Percentiles rank a stretch among this genome's conserved stretches.
Conservation (phyloP, 1,140 invertebrate species). For the Zaprionus vittiger region DNA sequence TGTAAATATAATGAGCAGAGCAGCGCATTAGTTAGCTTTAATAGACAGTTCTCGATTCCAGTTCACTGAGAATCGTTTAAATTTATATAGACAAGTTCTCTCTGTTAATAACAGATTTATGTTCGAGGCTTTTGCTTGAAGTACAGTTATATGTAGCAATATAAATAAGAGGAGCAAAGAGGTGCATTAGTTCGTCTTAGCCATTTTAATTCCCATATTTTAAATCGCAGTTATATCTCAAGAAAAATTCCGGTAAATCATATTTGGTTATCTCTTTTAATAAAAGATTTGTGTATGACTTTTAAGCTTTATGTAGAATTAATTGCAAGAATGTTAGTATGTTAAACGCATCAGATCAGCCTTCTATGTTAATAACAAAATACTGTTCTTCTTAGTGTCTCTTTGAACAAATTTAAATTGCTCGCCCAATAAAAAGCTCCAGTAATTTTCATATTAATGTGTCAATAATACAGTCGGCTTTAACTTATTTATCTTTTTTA, state of each 20-base stretch:
- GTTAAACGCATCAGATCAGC: background rate
- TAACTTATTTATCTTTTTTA: constrained; percentile 26
- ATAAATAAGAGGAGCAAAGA: background rate
- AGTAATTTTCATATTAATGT: background rate
- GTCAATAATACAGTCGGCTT: constrained; percentile 1
- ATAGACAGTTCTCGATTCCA: background rate
- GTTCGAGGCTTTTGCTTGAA: background rate
- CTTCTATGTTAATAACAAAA: background rate
- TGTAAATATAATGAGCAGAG: background rate
- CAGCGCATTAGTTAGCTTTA: background rate
- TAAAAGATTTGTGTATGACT: background rate
- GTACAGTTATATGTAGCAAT: too few species aligned
- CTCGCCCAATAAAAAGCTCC: too few species aligned
- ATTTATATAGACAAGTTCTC: background rate
- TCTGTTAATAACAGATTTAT: background rate
- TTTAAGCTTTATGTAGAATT: too few species aligned
- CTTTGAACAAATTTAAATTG: background rate
- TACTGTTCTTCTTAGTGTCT: background rate
- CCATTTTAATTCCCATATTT: too few species aligned
- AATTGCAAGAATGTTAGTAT: too few species aligned
- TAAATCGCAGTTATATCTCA: too few species aligned
- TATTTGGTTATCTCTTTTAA: background rate
- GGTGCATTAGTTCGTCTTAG: too few species aligned
- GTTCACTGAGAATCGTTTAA: background rate
- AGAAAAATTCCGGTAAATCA: too few species aligned